Conservation (phyloP, 2,113 vertebrate genomes). For the Ptilorrhoa leucosticta region DNA sequence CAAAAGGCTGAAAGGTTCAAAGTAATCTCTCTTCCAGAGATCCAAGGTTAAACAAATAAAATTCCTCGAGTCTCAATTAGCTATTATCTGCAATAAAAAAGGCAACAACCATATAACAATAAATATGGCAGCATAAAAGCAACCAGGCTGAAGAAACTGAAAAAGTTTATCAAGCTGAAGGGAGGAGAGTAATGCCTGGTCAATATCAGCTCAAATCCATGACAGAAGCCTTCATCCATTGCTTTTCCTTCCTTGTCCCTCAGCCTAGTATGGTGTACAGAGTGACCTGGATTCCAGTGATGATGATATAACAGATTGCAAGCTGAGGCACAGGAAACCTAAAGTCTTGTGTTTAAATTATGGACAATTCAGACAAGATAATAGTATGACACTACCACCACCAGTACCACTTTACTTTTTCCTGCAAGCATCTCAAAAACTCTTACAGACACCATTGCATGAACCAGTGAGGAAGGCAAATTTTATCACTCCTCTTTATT, state of each 20-base stretch:
- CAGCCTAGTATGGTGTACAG: not conserved
- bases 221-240: not conserved
- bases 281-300: not conserved
- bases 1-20: conserved; percentile 50
- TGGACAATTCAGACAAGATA: not conserved
- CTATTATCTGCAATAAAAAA: conserved; percentile 54
- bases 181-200: not conserved
- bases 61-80: conserved; percentile 43
- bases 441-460: not conserved
- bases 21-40: conserved; percentile 48
- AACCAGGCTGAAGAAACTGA: conserved; percentile 11
- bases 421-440: not conserved
- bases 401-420: not conserved
- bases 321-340: not conserved
- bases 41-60: conserved; percentile 67
- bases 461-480: not conserved
- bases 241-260: not conserved
- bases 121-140: conserved; percentile 46
- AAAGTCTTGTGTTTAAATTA: not conserved
- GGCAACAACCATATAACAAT: not conserved
- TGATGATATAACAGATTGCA: not conserved
- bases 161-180: not conserved
- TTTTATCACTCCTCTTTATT: not conserved
- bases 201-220: not conserved
- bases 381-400: not conserved